Percentiles rank a stretch among this genome's conserved stretches.
phyloP scores from a whole-genome alignment of 2,888 invertebrate species.

The Endotricha flammealis region DNA sequence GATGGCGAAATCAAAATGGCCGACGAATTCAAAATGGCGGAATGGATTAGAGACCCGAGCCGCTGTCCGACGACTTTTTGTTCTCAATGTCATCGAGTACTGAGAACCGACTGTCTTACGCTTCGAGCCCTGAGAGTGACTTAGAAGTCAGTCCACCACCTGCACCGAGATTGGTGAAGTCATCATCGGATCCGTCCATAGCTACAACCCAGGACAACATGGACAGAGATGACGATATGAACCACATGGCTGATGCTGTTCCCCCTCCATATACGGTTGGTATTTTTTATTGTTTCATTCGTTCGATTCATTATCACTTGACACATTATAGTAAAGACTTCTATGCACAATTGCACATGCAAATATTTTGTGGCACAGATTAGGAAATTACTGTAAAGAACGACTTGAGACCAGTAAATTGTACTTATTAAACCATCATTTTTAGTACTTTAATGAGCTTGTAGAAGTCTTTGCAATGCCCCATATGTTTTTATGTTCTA shows the following conservation, averaged over 20 bases:
- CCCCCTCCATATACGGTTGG: constrained; percentile 93
- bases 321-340: too few relatives aligned
- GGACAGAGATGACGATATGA: constrained; percentile 79
- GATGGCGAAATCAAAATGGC: constrained; percentile 40
- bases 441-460: too few relatives aligned
- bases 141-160: constrained; percentile 88
- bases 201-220: constrained; percentile 94
- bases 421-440: too few relatives aligned
- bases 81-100: constrained; percentile 95
- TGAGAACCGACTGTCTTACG: constrained; percentile 92
- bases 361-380: too few relatives aligned
- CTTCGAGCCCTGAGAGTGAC: constrained; percentile 97
- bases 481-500: too few relatives aligned
- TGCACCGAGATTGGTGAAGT: constrained; percentile 85
- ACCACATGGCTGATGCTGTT: constrained; percentile 80
- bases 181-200: constrained; percentile 96
- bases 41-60: constrained; percentile 91
- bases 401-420: too few relatives aligned
- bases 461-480: too few relatives aligned
- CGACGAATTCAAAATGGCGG: constrained; percentile 41
- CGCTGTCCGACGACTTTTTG: constrained; percentile 98
- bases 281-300: constrained; percentile 54
- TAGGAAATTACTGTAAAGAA: too few relatives aligned
- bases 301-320: constrained; percentile 15
- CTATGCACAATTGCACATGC: too few relatives aligned